Percentiles rank a stretch among this genome's conserved stretches.
Conservation (phyloP, 2,113 vertebrate species). For the Megaceryle maxima region DNA sequence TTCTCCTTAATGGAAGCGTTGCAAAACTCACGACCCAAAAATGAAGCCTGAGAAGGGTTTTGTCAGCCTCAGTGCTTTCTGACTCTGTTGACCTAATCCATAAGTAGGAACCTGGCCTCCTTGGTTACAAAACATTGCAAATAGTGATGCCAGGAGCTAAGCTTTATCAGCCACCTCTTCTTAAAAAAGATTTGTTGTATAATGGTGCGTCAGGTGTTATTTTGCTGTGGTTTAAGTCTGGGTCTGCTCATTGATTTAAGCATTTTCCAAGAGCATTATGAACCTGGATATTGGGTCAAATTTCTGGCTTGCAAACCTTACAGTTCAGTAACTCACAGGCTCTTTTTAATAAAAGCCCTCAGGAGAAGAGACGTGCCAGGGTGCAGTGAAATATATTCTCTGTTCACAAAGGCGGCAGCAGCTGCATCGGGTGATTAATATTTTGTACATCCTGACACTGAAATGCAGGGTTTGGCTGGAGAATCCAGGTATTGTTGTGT, state of each 20-base stretch:
- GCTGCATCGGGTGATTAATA: constrained; percentile 11
- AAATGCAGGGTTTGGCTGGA: constrained; percentile 1
- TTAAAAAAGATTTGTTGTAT: constrained; percentile 58
- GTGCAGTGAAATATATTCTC: constrained; percentile 43
- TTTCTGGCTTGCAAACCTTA: constrained; percentile 19
- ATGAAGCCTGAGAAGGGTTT: neutral
- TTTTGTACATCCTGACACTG: constrained; percentile 29
- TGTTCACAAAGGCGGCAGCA: neutral
- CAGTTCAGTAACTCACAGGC: constrained; percentile 43
- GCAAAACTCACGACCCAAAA: neutral
- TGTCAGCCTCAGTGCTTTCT: neutral
- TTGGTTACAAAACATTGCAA: constrained; percentile 50
- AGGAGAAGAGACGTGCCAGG: constrained; percentile 26
- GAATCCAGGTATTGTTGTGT: neutral
- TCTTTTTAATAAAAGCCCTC: constrained; percentile 55
- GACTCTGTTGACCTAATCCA: neutral
- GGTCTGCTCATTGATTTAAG: neutral
- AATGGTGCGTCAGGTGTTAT: neutral
- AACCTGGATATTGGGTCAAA: constrained; percentile 31
- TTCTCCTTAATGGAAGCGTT: neutral
- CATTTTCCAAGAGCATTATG: constrained; percentile 49
- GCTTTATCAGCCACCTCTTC: constrained; percentile 53
- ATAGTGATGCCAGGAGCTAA: constrained; percentile 53
- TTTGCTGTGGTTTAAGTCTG: constrained; percentile 45
- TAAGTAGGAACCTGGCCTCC: constrained; percentile 31